phyloP scores from a whole-genome alignment of 2,888 invertebrate species.

The Eupithecia inturbata region DNA sequence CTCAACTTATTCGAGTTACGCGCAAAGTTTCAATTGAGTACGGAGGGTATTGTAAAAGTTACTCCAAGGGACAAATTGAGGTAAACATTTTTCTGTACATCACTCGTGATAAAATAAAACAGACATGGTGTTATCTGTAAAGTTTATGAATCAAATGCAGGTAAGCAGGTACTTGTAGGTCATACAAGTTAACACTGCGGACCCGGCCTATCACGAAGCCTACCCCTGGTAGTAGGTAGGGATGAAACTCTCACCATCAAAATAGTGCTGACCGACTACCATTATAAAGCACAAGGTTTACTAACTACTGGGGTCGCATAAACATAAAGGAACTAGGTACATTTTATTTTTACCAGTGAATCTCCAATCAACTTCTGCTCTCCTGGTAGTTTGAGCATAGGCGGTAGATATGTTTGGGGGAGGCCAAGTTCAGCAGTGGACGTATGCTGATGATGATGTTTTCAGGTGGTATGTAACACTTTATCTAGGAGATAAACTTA shows the following conservation, averaged over 20 bases:
- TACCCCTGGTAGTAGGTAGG: too few relatives aligned
- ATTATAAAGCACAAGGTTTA: not conserved
- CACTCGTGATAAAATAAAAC: constrained; percentile 3
- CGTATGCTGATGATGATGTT: too few relatives aligned
- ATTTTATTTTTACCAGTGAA: too few relatives aligned
- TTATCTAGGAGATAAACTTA: too few relatives aligned
- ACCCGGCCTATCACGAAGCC: not conserved
- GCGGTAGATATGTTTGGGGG: too few relatives aligned
- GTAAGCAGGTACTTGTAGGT: not conserved
- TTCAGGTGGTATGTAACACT: too few relatives aligned
- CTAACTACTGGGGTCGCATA: not conserved
- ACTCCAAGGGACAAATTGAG: constrained; percentile 48
- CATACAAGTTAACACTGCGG: not conserved
- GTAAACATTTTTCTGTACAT: constrained; percentile 48
- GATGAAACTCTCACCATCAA: too few relatives aligned
- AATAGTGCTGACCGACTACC: not conserved
- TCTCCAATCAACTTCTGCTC: too few relatives aligned
- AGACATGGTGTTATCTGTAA: not conserved
- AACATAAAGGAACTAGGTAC: not conserved
- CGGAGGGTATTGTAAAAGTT: constrained; percentile 60
- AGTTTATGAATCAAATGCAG: not conserved
- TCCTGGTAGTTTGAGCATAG: too few relatives aligned
- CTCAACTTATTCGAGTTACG: constrained; percentile 50
- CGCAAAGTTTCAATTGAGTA: constrained; percentile 60
- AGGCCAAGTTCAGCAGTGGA: too few relatives aligned